phyloP scores from a whole-genome alignment of 2,113 vertebrate genomes.

The Ctenodactylus gundi region DNA sequence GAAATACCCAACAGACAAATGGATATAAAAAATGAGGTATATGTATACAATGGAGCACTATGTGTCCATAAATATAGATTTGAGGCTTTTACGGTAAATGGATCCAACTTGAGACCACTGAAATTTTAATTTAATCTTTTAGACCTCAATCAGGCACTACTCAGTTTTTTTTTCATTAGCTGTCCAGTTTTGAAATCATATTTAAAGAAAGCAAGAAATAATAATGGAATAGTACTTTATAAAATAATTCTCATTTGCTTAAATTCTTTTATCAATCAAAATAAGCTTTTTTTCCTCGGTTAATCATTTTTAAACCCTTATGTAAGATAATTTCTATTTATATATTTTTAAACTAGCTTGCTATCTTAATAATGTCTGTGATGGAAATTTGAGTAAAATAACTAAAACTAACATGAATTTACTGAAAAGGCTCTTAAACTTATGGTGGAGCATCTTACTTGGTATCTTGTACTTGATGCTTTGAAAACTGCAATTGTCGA shows the following conservation, averaged over 20 bases:
- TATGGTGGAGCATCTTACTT: not conserved
- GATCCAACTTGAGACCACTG: too few species aligned
- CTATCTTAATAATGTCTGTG: not conserved
- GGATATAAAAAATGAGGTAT: too few species aligned
- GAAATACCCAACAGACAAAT: too few species aligned
- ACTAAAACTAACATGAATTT: not conserved
- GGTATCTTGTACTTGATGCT: not conserved
- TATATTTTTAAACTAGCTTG: slow-evolving; percentile 22
- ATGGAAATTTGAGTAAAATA: not conserved
- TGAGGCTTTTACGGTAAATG: too few species aligned
- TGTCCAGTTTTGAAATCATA: not conserved
- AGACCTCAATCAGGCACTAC: not conserved
- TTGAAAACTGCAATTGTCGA: not conserved
- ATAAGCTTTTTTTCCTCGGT: not conserved
- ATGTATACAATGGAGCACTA: too few species aligned
- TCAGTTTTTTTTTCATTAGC: not conserved
- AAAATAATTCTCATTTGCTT: not conserved
- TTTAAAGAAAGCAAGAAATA: not conserved
- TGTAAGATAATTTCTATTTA: not conserved
- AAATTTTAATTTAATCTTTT: not conserved
- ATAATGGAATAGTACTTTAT: not conserved
- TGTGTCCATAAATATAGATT: too few species aligned
- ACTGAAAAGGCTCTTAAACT: not conserved
- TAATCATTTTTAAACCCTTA: not conserved
- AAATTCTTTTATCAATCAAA: not conserved